A percentile compares a stretch with the other conserved stretches of the same genome.
These are phyloP conservation scores for Encarsia formosa DNA, from an alignment of 2,888 invertebrate species.

Conservation along the genomic window DNA sequence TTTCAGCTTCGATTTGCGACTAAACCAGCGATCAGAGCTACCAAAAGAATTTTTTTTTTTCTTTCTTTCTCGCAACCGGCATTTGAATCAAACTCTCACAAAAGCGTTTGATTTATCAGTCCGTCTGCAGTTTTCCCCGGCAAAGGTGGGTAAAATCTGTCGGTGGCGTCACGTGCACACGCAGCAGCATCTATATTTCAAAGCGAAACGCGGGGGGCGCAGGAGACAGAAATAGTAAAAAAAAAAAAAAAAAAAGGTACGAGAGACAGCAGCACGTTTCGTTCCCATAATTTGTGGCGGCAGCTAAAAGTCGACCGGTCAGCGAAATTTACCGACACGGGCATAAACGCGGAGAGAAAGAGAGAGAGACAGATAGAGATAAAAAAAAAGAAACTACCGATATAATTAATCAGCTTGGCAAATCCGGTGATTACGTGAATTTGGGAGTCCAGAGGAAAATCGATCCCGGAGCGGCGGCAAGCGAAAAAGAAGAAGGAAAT, in stretches of 20 bases:
- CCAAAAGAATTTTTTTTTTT: too few relatives aligned
- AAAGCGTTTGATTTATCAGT: too few relatives aligned
- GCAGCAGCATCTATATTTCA: too few relatives aligned
- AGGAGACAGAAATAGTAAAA: background rate
- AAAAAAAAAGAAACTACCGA: constrained; percentile 8
- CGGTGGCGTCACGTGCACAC: too few relatives aligned
- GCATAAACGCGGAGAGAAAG: background rate
- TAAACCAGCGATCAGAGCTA: too few relatives aligned
- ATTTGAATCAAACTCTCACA: too few relatives aligned
- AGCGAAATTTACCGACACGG: background rate
- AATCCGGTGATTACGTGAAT: constrained; percentile 34
- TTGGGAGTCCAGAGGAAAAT: background rate
- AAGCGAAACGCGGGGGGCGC: too few relatives aligned
- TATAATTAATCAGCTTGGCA: constrained; percentile 39
- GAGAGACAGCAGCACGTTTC: background rate
- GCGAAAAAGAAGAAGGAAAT: constrained; percentile 12
- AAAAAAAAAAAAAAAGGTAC: background rate
- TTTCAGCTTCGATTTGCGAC: too few relatives aligned
- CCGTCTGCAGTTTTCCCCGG: too few relatives aligned
- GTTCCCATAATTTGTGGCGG: background rate
- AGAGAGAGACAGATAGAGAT: background rate
- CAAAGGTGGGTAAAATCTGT: too few relatives aligned
- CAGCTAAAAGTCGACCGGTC: constrained; percentile 1
- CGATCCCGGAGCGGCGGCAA: constrained; percentile 3
- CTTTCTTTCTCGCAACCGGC: too few relatives aligned